phyloP scores from a whole-genome alignment of 2,797 vertebrate genomes.

The Coranthus polyacanthus region DNA sequence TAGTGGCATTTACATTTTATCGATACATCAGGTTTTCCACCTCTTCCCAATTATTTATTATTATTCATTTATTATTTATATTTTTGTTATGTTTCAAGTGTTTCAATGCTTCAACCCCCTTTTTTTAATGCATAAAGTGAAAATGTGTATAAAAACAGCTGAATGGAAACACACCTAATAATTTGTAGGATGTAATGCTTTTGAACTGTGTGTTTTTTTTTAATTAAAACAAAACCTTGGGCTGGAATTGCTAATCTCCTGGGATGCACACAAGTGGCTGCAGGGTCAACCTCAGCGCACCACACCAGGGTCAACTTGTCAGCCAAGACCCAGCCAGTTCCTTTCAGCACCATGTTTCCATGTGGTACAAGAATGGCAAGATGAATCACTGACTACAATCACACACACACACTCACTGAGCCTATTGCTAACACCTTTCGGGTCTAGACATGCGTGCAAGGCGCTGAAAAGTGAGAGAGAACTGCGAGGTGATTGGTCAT shows the following conservation, averaged over 20 bases:
- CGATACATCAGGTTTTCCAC: too few relatives aligned
- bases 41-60: too few relatives aligned
- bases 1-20: too few relatives aligned
- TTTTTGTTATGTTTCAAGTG: too few relatives aligned
- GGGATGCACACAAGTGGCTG: slow-evolving; percentile 1
- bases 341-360: slow-evolving; percentile 68
- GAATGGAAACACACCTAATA: too few relatives aligned
- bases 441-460: slow-evolving; percentile 64
- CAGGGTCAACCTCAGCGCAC: slow-evolving; percentile 37
- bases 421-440: slow-evolving; percentile 62
- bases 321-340: slow-evolving; percentile 37
- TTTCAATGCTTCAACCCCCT: too few relatives aligned
- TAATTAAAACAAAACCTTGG: background rate
- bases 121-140: too few relatives aligned
- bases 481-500: slow-evolving; percentile 58
- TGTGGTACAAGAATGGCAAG: slow-evolving; percentile 65
- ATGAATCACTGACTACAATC: slow-evolving; percentile 61
- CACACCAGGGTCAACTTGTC: slow-evolving; percentile 30
- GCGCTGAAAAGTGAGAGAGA: slow-evolving; percentile 74
- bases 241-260: slow-evolving; percentile 2
- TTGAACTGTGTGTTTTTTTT: too few relatives aligned
- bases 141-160: too few relatives aligned
- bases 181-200: too few relatives aligned
- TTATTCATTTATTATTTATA: too few relatives aligned
- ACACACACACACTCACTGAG: slow-evolving; percentile 36